These are phyloP conservation scores for Euwallacea fornicatus DNA, from an alignment of 1,140 invertebrate species.

Conservation along the genomic window DNA sequence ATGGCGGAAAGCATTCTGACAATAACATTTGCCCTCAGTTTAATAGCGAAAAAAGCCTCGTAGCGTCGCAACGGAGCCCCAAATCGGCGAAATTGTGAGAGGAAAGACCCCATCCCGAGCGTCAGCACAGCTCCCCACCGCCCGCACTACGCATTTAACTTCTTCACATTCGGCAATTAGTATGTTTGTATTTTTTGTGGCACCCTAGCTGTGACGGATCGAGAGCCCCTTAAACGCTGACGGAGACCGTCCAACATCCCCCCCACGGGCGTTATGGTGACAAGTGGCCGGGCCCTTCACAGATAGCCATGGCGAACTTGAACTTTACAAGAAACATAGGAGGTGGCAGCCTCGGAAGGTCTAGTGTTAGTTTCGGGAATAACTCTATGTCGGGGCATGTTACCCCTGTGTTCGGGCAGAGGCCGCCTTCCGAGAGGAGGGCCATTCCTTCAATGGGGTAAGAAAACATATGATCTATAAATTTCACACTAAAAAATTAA, in stretches of 20 bases:
- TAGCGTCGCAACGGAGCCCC: background rate
- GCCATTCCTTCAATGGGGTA: conserved; percentile 70
- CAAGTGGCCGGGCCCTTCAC: conserved; percentile 38
- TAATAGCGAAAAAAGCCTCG: conserved; percentile 41
- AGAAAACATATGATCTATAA: conserved; percentile 27
- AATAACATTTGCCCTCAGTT: conserved; percentile 50
- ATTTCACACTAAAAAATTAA: too few species aligned
- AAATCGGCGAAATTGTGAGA: conserved; percentile 26
- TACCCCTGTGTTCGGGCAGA: conserved; percentile 75
- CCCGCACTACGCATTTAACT: conserved; percentile 43
- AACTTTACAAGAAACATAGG: conserved; percentile 58
- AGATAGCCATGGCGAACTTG: conserved; percentile 58
- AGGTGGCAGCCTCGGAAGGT: conserved; percentile 61
- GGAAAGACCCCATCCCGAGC: background rate
- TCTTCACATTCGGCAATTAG: conserved; percentile 41
- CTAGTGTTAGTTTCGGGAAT: conserved; percentile 63
- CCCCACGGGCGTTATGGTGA: conserved; percentile 46
- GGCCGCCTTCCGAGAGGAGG: conserved; percentile 75
- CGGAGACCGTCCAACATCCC: conserved; percentile 19
- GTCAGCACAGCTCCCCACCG: conserved; percentile 9
- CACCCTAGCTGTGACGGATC: conserved; percentile 34
- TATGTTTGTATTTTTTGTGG: conserved; percentile 51
- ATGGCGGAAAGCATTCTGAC: conserved; percentile 52
- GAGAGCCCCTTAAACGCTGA: background rate
- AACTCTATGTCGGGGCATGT: conserved; percentile 69